These are phyloP conservation scores for Paraescarpia echinospica DNA, from an alignment of 1,140 invertebrate genomes.

Conservation along the genomic window DNA sequence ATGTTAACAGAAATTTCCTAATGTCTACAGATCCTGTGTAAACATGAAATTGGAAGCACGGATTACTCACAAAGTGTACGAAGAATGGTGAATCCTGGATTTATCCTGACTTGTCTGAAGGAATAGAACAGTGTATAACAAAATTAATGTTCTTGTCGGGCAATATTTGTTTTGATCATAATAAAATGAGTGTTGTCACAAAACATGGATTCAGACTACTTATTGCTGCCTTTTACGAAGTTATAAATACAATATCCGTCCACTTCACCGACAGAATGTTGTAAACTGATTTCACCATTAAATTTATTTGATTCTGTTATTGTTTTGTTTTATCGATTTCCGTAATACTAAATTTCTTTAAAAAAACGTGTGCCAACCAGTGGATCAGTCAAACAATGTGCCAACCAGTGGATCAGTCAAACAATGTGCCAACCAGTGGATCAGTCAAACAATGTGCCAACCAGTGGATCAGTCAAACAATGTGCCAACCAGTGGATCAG, in stretches of 20 bases:
- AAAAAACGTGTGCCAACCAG: background rate
- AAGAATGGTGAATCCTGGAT: background rate
- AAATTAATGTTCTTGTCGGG: background rate
- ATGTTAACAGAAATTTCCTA: background rate
- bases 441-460: background rate
- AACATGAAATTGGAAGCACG: background rate
- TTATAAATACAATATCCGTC: background rate
- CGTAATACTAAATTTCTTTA: background rate
- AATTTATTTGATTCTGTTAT: background rate
- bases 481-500: background rate
- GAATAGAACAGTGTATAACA: background rate
- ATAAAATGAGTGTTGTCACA: constrained; percentile 1
- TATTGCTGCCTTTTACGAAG: background rate
- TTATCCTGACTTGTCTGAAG: background rate
- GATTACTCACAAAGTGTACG: background rate
- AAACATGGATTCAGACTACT: background rate
- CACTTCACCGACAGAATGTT: background rate
- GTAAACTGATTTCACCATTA: background rate
- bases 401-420: no score
- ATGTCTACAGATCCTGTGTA: background rate
- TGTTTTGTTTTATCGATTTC: background rate
- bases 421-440: no score
- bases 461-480: background rate
- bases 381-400: no score
- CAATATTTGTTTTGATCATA: background rate